Conservation (phyloP, 2,888 invertebrate genomes). For the Meiosimyza platycephala region DNA sequence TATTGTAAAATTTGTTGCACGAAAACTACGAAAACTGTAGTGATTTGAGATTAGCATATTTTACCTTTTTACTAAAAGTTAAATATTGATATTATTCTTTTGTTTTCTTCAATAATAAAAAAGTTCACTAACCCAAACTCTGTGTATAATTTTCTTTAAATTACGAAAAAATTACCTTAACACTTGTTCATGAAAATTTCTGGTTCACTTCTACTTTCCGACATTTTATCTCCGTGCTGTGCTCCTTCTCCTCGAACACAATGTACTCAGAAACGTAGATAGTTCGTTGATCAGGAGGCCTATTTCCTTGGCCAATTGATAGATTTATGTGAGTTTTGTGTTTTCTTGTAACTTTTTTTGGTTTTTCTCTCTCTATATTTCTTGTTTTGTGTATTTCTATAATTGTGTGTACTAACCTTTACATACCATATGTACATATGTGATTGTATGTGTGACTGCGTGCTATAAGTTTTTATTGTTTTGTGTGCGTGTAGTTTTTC, state of each 20-base stretch:
- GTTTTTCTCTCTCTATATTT: slow-evolving; percentile 8
- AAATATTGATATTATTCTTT: slow-evolving; percentile 2
- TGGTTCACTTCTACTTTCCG: not conserved
- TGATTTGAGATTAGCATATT: no score
- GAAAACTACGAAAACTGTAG: no score
- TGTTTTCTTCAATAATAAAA: not conserved
- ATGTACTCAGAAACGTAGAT: not conserved
- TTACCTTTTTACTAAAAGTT: not conserved
- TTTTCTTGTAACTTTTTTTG: slow-evolving; percentile 31
- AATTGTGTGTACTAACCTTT: not conserved
- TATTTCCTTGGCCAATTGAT: slow-evolving; percentile 52
- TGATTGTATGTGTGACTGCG: not conserved
- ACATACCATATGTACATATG: not conserved
- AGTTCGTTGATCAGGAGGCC: slow-evolving; percentile 21
- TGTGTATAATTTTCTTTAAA: slow-evolving; percentile 27
- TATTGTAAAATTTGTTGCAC: no score
- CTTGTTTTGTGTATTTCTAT: not conserved
- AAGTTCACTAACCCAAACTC: slow-evolving; percentile 54
- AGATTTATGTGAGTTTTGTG: slow-evolving; percentile 57
- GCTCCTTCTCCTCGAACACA: not conserved
- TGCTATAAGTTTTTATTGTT: not conserved
- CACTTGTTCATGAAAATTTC: slow-evolving; percentile 22
- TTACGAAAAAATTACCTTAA: slow-evolving; percentile 13
- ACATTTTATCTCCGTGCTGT: not conserved
- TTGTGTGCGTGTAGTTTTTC: slow-evolving; percentile 23